Base-by-base conservation (phyloP, 2,113 vertebrate species). In the Probosciger aterrimus region DNA sequence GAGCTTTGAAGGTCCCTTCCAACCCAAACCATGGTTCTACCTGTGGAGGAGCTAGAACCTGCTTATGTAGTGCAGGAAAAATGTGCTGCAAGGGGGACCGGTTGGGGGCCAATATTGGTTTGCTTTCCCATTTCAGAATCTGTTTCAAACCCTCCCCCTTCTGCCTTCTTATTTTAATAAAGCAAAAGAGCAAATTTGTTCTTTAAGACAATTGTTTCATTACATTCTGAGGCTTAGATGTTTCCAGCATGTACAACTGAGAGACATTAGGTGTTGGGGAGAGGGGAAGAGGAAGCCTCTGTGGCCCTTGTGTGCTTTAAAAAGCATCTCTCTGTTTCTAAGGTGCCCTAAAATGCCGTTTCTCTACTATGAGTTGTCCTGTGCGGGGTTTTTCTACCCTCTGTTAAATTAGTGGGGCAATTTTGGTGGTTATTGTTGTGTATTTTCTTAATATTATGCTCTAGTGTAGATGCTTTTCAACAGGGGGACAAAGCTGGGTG, bases 241-340 rank as follows among this genome's bases (percentile, higher is more conserved):
- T 68, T 94, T 52, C 9, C 41, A 76, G 50, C 37, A 3, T 77
- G 53, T 33, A 62, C 57, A 92, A 39, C 82, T 82, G 88, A 85
- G 77, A 95, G 90, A 77, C 68, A 80, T 94, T 44, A 76, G 59
- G 64, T 84, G 63, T 74, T 81, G 65, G 80, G 63, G 52, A 87
- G 81, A 82, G 31, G 35, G 27, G 35, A 67, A 80, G 4, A 65
- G 57, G 50, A 93, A 96, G 64, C 43, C n/a, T 71, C 41, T 4
- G 4, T 86, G 50, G 82, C 39, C 28, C 82, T 75, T 49, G 27
- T 28, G 47, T 30, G 53, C 57, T 49, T 96, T 90, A 95, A 94
- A 94, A 97, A 98, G 88, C 87, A 98, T 97, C 28, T 64, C 20
- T 55, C 65, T 67, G 6, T 83, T 95, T 90, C 75, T 41, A 16